A percentile compares a stretch with the other conserved stretches of the same genome.
Evolutionary conservation across 2,113 vertebrate species (phyloP).

Genomic region (Ageneiosus marmoratus): DNA sequence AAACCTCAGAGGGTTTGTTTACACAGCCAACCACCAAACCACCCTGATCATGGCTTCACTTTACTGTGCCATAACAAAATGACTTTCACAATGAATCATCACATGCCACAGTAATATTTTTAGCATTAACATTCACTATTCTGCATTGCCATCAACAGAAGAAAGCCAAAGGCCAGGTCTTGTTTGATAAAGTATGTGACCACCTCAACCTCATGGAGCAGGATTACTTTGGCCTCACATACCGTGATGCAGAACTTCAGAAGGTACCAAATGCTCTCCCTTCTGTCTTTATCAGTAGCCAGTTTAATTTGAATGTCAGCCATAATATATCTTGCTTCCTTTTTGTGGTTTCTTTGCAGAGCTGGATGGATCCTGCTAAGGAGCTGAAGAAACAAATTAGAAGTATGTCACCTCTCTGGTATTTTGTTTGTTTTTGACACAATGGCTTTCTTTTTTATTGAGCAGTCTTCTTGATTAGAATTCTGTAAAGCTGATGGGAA

Average conservation of each 20-base stretch:
- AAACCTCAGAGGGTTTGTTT: neutral
- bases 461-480: neutral
- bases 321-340: neutral
- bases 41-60: neutral
- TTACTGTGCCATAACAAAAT: neutral
- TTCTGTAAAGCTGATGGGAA: neutral
- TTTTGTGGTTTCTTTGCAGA: slow-evolving; percentile 75
- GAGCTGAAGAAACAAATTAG: slow-evolving; percentile 96
- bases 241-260: slow-evolving; percentile 91
- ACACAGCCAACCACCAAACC: neutral
- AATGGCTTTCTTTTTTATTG: neutral
- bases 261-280: slow-evolving; percentile 75
- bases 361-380: slow-evolving; percentile 93
- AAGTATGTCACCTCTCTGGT: slow-evolving; percentile 70
- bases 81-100: neutral
- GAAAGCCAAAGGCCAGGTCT: slow-evolving; percentile 85
- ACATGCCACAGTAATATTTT: neutral
- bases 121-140: neutral
- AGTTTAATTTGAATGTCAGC: neutral
- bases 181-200: slow-evolving; percentile 93
- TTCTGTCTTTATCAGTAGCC: neutral
- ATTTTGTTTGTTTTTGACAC: neutral
- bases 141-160: slow-evolving; percentile 73
- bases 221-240: slow-evolving; percentile 93
- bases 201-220: slow-evolving; percentile 96